phyloP scores from a whole-genome alignment of 2,888 invertebrate species.

The Tiliacea citrago region DNA sequence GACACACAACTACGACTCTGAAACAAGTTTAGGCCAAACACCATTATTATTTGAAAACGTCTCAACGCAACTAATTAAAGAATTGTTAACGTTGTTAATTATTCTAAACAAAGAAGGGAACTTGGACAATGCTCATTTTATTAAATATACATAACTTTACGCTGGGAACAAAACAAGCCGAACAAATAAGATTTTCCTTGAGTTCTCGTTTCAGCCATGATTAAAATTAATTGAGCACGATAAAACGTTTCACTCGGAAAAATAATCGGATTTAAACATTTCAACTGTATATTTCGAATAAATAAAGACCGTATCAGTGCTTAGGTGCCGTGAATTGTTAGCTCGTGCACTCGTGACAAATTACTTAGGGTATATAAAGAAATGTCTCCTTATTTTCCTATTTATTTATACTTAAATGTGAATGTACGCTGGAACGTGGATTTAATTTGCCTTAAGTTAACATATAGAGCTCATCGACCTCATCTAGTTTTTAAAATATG shows the following conservation, averaged over 20 bases:
- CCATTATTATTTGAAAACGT: conserved; percentile 39
- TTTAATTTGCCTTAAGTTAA: too few relatives aligned
- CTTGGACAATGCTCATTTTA: conserved; percentile 52
- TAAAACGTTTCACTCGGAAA: conserved; percentile 24
- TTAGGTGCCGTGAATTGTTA: background rate
- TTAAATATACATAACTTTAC: conserved; percentile 55
- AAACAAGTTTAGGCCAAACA: conserved; percentile 29
- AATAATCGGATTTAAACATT: conserved; percentile 20
- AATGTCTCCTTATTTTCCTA: background rate
- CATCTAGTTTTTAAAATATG: too few relatives aligned
- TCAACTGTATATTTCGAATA: background rate
- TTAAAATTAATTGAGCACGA: conserved; percentile 33
- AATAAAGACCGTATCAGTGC: conserved; percentile 1
- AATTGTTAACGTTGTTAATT: conserved; percentile 47
- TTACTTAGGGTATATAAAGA: conserved; percentile 2
- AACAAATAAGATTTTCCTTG: conserved; percentile 39
- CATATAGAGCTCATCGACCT: too few relatives aligned
- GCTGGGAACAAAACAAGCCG: conserved; percentile 38
- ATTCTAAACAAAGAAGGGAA: conserved; percentile 46
- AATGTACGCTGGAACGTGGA: too few relatives aligned
- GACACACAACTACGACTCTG: background rate
- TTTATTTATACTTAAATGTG: background rate
- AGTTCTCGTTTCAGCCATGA: conserved; percentile 14
- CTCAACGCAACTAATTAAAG: conserved; percentile 41
- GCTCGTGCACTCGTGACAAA: conserved; percentile 12